Percentiles rank a stretch among this genome's conserved stretches.
phyloP scores from a whole-genome alignment of 2,113 vertebrate species.

The Dissostichus mawsoni region DNA sequence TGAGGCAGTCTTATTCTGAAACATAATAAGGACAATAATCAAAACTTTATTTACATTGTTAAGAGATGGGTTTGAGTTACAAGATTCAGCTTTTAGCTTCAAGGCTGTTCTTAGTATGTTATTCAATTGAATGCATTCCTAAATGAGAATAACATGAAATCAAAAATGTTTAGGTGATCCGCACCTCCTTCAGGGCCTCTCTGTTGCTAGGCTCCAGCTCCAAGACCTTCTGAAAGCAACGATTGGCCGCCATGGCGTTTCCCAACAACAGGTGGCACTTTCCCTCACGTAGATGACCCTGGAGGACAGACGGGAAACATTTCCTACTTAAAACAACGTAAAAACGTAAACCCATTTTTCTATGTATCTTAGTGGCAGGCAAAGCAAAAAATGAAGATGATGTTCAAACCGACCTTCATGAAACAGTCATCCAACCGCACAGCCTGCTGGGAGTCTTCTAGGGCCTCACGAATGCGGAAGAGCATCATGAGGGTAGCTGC shows the following conservation, averaged over 20 bases:
- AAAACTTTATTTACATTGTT: not conserved
- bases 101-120: not conserved
- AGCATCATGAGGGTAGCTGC: constrained; percentile 97
- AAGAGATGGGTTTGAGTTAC: not conserved
- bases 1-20: constrained; percentile 90
- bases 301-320: not conserved
- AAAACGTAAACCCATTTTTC: not conserved
- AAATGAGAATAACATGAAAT: not conserved
- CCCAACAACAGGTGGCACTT: constrained; percentile 95
- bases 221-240: constrained; percentile 93
- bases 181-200: constrained; percentile 92
- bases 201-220: constrained; percentile 91
- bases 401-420: constrained; percentile 86
- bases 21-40: constrained; percentile 18
- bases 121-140: not conserved
- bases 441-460: constrained; percentile 94
- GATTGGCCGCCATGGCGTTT: constrained; percentile 94
- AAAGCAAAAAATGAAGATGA: not conserved
- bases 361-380: no score
- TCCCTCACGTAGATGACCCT: constrained; percentile 95
- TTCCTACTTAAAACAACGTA: not conserved
- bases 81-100: not conserved
- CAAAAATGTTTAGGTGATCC: not conserved
- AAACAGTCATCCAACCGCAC: constrained; percentile 94
- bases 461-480: constrained; percentile 89